Percentiles rank a stretch among this genome's conserved stretches.
Conservation (phyloP, 2,888 invertebrate genomes). For the Hydroisotoma schaefferi region DNA sequence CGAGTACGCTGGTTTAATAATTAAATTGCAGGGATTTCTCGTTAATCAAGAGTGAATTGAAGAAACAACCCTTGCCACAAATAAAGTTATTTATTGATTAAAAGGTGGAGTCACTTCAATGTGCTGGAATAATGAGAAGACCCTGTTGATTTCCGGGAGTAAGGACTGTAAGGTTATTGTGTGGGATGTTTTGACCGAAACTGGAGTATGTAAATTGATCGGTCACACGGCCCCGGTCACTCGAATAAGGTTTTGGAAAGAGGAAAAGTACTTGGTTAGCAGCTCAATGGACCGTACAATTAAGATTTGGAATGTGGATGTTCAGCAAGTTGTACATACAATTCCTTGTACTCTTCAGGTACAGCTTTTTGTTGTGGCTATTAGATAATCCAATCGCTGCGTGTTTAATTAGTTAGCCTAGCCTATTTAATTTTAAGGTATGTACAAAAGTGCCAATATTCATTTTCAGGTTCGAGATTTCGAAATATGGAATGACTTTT, state of each 20-base stretch:
- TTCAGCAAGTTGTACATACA: constrained; percentile 93
- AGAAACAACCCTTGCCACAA: too few relatives aligned
- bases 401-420: too few relatives aligned
- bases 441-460: neutral
- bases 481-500: constrained; percentile 36
- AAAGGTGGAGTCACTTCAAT: constrained; percentile 38
- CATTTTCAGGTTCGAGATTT: constrained; percentile 38
- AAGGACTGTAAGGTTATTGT: constrained; percentile 90
- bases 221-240: constrained; percentile 91
- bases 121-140: constrained; percentile 41
- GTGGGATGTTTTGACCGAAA: constrained; percentile 90
- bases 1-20: too few relatives aligned
- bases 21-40: too few relatives aligned
- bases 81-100: too few relatives aligned
- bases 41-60: too few relatives aligned
- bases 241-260: constrained; percentile 68
- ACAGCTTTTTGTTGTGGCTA: too few relatives aligned
- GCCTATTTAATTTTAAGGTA: too few relatives aligned
- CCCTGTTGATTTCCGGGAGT: constrained; percentile 39
- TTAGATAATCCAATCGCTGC: too few relatives aligned
- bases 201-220: constrained; percentile 79
- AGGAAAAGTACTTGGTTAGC: constrained; percentile 68
- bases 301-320: constrained; percentile 95
- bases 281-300: constrained; percentile 90
- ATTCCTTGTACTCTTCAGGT: constrained; percentile 82